Percentiles rank a stretch among this genome's conserved stretches.
Evolutionary conservation across 2,888 invertebrate genomes (phyloP).

Genomic region (Acronicta alni): DNA sequence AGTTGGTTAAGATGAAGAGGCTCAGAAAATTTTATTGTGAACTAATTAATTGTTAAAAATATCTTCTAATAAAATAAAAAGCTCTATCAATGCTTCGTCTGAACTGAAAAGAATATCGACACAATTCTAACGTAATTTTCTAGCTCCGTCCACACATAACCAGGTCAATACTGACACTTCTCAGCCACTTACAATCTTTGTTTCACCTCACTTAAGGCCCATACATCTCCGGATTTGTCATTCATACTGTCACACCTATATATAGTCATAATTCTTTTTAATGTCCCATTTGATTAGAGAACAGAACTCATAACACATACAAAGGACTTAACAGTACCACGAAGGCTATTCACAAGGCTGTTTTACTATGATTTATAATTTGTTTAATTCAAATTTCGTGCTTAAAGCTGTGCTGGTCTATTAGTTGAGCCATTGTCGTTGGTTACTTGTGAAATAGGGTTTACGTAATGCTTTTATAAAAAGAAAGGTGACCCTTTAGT

Average conservation of each 20-base stretch:
- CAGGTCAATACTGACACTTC: conserved; percentile 46
- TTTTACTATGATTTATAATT: conserved; percentile 83
- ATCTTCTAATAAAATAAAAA: too few species aligned
- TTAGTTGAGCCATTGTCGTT: conserved; percentile 46
- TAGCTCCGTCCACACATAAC: conserved; percentile 4
- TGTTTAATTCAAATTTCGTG: conserved; percentile 84
- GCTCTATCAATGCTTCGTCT: too few species aligned
- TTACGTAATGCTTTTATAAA: conserved; percentile 51
- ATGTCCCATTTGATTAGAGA: conserved; percentile 85
- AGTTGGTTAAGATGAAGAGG: too few species aligned
- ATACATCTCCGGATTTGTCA: conserved; percentile 73
- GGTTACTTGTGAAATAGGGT: conserved; percentile 39
- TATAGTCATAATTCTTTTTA: conserved; percentile 86
- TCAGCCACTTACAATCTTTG: conserved; percentile 47
- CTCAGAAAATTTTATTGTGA: too few species aligned
- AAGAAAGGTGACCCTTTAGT: conserved; percentile 37
- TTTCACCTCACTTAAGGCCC: conserved; percentile 23
- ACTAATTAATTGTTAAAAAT: too few species aligned
- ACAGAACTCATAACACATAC: conserved; percentile 76
- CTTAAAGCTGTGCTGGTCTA: conserved; percentile 57
- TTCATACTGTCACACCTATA: conserved; percentile 82
- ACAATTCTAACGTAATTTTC: neutral
- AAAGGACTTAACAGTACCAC: conserved; percentile 77
- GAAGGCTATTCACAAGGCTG: conserved; percentile 85
- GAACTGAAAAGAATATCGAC: conserved; percentile 6